These are phyloP conservation scores for Vespertilio murinus DNA, from an alignment of 2,797 vertebrate species.

Conservation along the genomic window DNA sequence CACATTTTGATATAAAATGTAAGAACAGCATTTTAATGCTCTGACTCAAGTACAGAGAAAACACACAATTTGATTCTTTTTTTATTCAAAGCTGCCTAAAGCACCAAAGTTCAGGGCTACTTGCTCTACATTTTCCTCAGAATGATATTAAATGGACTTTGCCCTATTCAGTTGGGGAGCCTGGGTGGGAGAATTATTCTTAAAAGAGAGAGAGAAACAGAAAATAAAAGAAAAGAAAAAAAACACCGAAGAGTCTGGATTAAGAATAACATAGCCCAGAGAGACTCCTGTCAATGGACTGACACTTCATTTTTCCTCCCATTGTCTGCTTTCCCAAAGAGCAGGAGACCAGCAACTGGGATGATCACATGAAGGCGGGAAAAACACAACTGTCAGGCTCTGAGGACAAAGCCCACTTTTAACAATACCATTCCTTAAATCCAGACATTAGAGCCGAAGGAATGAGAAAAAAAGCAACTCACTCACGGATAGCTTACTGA, in stretches of 20 bases:
- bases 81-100: conserved; percentile 44
- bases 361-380: conserved; percentile 98
- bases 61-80: conserved; percentile 15
- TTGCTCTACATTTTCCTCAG: conserved; percentile 65
- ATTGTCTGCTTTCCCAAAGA: conserved; percentile 92
- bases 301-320: conserved; percentile 92
- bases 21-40: conserved; percentile 38
- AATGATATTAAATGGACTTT: conserved; percentile 74
- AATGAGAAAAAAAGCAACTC: conserved; percentile 90
- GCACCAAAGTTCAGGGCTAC: conserved; percentile 38
- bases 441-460: conserved; percentile 92
- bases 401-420: conserved; percentile 93
- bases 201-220: neutral
- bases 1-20: conserved; percentile 69
- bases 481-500: conserved; percentile 98
- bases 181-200: conserved; percentile 35
- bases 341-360: conserved; percentile 90
- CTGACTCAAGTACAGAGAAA: conserved; percentile 61
- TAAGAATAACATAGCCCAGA: conserved; percentile 90
- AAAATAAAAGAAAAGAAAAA: neutral
- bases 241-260: conserved; percentile 85
- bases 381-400: conserved; percentile 94
- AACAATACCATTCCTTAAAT: conserved; percentile 91
- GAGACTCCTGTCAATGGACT: conserved; percentile 90
- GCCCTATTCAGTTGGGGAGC: conserved; percentile 53